Evolutionary conservation across 2,797 vertebrate species (phyloP), one percentile per base, ranked within the genome.

Genomic region (Rhinogobio ventralis): DNA sequence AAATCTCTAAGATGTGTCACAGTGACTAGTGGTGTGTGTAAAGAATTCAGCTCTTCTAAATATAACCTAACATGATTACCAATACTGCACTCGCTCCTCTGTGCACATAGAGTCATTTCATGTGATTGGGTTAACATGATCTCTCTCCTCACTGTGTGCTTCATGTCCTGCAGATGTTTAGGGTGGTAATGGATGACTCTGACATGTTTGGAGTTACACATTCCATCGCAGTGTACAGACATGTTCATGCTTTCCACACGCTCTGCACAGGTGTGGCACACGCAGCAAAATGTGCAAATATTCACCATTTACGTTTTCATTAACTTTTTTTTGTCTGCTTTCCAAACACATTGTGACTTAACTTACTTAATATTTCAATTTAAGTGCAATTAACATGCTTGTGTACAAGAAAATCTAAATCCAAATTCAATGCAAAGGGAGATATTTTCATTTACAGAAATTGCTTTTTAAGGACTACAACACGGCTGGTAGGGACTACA

Each of bases 41-140:
- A 85, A 87, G 87, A 90, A 81, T 92, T 79, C 80, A 86, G 85
- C 49, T 79, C 53, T 57, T 84, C 91, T 90, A 93, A 93, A 94
- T 93, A 91, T 90, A 93, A 88, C 87, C 87, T 88, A 92, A 92
- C 90, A 85, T 87, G 89, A 93, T 94, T 90, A 93, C 68, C 77
- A 23, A n/a, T 49, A 84, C 79, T 74, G 93, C 91, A 90, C 91
- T 92, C 83, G 86, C 74, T 81, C 55, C 91, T 87, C 88, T 93
- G 91, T 93, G 84, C 88, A 85, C 83, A 8, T 13, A n/a, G 10
- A 39, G 51, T 60, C 17, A 5, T 39, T 66, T 14, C 3, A 45
- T 3, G 19, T 75, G 82, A 71, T 17, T 60, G 85, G 23, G 33
- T 68, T 6, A 8, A 55, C 19, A 25, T 8, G 45, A 46, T 33